Conservation (phyloP, 2,888 invertebrate genomes). For the Junonia oenone region DNA sequence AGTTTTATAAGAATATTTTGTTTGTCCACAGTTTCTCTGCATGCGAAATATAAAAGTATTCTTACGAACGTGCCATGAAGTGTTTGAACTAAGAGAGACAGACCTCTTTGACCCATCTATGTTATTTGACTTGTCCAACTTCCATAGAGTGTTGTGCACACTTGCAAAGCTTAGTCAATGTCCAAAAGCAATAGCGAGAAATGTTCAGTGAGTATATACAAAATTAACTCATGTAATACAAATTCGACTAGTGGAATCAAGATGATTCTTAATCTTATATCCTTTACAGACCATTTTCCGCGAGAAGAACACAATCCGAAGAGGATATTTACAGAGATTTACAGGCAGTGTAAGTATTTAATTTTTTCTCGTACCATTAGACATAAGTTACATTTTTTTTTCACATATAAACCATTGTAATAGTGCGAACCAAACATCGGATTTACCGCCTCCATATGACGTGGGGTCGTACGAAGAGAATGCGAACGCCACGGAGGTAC, state of each 20-base stretch:
- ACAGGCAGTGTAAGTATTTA: conserved; percentile 85
- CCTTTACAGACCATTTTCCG: conserved; percentile 88
- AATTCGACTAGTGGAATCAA: neutral
- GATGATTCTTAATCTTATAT: neutral
- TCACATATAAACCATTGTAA: conserved; percentile 38
- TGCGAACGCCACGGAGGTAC: conserved; percentile 58
- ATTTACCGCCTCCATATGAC: conserved; percentile 46
- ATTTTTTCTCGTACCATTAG: neutral
- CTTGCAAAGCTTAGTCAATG: conserved; percentile 93
- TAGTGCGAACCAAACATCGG: conserved; percentile 51
- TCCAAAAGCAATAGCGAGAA: conserved; percentile 82
- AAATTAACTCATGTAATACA: neutral
- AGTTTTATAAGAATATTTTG: no score
- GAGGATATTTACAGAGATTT: conserved; percentile 92
- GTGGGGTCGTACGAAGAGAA: conserved; percentile 49
- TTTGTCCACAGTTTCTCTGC: conserved; percentile 89
- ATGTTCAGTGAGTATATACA: conserved; percentile 83
- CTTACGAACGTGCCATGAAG: conserved; percentile 89
- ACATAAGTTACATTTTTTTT: conserved; percentile 4
- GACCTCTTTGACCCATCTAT: conserved; percentile 97
- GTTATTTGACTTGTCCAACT: conserved; percentile 96
- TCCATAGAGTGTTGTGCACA: conserved; percentile 94
- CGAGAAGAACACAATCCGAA: conserved; percentile 87
- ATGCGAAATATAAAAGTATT: conserved; percentile 97
- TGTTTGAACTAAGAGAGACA: conserved; percentile 89